Percentiles rank a stretch among this genome's conserved stretches.
Evolutionary conservation across 1,140 invertebrate species (phyloP).

Genomic region (Chymomyza costata): DNA sequence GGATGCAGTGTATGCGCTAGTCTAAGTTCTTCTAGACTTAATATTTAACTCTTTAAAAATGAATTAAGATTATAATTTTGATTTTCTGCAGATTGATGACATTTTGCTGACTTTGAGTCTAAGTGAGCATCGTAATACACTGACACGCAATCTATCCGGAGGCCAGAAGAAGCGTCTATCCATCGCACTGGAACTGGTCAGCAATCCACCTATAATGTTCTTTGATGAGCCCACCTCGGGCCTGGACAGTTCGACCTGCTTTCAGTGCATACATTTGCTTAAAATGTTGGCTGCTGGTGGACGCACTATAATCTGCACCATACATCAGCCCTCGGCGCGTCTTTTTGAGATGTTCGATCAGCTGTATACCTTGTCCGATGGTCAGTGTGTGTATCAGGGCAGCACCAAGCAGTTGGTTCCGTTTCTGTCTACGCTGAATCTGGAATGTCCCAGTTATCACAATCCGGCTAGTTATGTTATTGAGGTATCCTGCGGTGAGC

Average conservation of each 20-base stretch:
- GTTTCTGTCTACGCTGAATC: conserved; percentile 86
- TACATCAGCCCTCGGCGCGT: conserved; percentile 97
- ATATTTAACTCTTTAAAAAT: too few species aligned
- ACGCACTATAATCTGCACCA: conserved; percentile 96
- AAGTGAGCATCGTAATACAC: conserved; percentile 89
- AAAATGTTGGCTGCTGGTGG: conserved; percentile 93
- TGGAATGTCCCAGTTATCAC: conserved; percentile 95
- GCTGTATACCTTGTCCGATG: conserved; percentile 94
- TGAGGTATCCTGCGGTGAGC: conserved; percentile 96
- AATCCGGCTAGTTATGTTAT: conserved; percentile 98
- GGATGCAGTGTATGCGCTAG: too few species aligned
- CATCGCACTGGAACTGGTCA: conserved; percentile 96
- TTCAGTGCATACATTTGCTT: conserved; percentile 92
- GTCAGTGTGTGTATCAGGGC: conserved; percentile 96
- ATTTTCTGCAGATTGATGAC: conserved; percentile 84
- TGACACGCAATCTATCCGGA: conserved; percentile 93
- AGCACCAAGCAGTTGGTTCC: conserved; percentile 89
- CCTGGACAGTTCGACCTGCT: conserved; percentile 94
- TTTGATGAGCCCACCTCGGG: conserved; percentile 98
- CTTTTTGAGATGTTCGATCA: conserved; percentile 98
- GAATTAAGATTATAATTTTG: conserved; percentile 3
- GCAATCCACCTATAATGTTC: conserved; percentile 97
- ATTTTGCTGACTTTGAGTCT: conserved; percentile 93
- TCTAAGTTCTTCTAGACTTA: too few species aligned
- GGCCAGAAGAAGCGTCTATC: conserved; percentile 97